phyloP scores from a whole-genome alignment of 2,113 vertebrate genomes.

The Lynx canadensis region DNA sequence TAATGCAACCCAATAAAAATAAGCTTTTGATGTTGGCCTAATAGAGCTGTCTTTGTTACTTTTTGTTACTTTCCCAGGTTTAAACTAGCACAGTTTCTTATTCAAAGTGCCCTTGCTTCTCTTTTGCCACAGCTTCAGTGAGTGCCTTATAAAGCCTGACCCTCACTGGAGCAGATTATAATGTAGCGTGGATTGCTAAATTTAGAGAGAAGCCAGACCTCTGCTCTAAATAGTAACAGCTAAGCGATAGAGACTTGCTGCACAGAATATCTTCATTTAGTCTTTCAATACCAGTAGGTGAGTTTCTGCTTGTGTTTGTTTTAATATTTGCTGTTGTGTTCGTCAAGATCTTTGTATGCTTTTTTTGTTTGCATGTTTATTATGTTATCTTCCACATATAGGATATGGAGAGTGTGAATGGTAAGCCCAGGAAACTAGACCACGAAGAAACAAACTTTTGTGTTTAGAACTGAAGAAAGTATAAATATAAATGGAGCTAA shows the following conservation, averaged over 20 bases:
- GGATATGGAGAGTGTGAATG: not conserved
- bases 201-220: constrained; percentile 81
- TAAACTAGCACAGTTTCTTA: not conserved
- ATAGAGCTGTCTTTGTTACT: not conserved
- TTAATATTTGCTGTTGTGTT: not conserved
- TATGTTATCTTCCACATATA: not conserved
- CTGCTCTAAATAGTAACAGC: constrained; percentile 80
- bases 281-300: not conserved
- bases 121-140: constrained; percentile 28
- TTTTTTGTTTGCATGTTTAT: not conserved
- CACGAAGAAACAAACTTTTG: not conserved
- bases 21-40: not conserved
- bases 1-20: not conserved
- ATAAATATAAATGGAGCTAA: not conserved
- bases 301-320: not conserved
- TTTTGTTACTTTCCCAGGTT: constrained; percentile 31
- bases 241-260: not conserved
- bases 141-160: constrained; percentile 83
- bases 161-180: constrained; percentile 77
- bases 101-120: constrained; percentile 23
- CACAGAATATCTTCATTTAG: constrained; percentile 22
- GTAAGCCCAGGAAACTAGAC: not conserved
- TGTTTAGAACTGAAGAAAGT: not conserved
- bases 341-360: not conserved
- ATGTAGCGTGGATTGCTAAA: constrained; percentile 80